Evolutionary conservation across 2,113 vertebrate genomes (phyloP), one percentile per base, ranked within the genome.

Genomic region (Paramisgurnus dabryanus): DNA sequence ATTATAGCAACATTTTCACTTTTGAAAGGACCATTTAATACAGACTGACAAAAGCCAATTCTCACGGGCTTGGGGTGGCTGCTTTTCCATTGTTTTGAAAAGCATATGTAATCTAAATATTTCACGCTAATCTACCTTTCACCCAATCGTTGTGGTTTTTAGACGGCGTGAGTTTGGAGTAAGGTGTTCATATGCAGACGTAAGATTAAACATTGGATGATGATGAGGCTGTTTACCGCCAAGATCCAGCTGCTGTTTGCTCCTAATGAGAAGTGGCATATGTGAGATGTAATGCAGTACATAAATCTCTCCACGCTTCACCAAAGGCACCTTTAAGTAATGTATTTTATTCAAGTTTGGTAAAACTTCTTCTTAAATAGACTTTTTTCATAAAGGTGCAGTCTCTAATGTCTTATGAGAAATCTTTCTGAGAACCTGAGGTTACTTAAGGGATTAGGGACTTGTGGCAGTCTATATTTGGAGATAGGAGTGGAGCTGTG

Each of bases 261-360:
- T 74, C 64, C 82, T 87, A 87, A 86, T 85, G 83, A 81, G 77
- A 81, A 81, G 75, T 82, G 83, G 76, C 83, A 86, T 84, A 78
- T 85, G 81, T 58, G 79, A 79, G 83, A 81, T 18, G 27, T 81
- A 81, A 87, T 84, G 72, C 66, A 78, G 53, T 50, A 58, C 79
- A 86, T 87, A 85, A 86, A 85, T 87, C 83, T 86, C 79, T 82
- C 50, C 66, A 55, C 40, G 34, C 69, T 79, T 75, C 73, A 79
- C 81, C 63, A 80, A 81, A 77, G 85, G 83, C 84, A 76, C 84
- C 85, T 80, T 72, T 55, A 76, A 79, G 80, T 85, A 83, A 81
- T 82, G 47, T 57, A 83, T 75, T 76, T 78, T 13, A 83, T 87
- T 80, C 22, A 79, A 83, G 78, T 83, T 84, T 79, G 63, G 22